A percentile compares a stretch with the other conserved stretches of the same genome.
Conservation (phyloP, 2,888 invertebrate species). For the Eurytoma californica region DNA sequence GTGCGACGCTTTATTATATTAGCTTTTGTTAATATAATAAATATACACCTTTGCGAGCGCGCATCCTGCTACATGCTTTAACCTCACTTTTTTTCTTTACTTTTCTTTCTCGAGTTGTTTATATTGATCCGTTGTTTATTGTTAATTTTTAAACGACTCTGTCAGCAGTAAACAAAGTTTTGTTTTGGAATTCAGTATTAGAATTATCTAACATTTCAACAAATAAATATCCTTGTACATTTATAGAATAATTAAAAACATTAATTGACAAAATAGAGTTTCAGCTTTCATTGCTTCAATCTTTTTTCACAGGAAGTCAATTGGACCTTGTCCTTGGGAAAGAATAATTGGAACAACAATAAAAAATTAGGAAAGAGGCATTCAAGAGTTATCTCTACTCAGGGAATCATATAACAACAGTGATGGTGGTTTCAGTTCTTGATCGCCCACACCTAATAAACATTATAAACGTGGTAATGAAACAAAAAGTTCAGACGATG, state of each 20-base stretch:
- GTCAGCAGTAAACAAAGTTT: too few relatives aligned
- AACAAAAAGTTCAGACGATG: conserved; percentile 71
- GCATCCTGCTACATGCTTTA: conserved; percentile 12
- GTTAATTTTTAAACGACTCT: too few relatives aligned
- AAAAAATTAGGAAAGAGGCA: conserved; percentile 62
- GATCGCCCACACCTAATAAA: conserved; percentile 72
- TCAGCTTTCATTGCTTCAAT: too few relatives aligned
- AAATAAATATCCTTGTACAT: background rate
- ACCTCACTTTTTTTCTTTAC: conserved; percentile 22
- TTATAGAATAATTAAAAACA: background rate
- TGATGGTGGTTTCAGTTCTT: conserved; percentile 72
- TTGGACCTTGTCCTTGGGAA: conserved; percentile 60
- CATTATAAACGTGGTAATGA: conserved; percentile 66
- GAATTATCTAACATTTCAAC: too few relatives aligned
- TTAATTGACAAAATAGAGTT: too few relatives aligned
- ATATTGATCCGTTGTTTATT: background rate
- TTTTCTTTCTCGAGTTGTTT: background rate
- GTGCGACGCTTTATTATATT: background rate
- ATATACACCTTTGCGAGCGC: conserved; percentile 14
- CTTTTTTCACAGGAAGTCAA: too few relatives aligned
- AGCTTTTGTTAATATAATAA: conserved; percentile 41
- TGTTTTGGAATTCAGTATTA: too few relatives aligned
- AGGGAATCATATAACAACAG: conserved; percentile 67
- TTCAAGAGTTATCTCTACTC: conserved; percentile 62
- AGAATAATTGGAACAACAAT: conserved; percentile 61